Base-by-base conservation (phyloP, 2,797 vertebrate species). In the Pangasius krempfi region DNA sequence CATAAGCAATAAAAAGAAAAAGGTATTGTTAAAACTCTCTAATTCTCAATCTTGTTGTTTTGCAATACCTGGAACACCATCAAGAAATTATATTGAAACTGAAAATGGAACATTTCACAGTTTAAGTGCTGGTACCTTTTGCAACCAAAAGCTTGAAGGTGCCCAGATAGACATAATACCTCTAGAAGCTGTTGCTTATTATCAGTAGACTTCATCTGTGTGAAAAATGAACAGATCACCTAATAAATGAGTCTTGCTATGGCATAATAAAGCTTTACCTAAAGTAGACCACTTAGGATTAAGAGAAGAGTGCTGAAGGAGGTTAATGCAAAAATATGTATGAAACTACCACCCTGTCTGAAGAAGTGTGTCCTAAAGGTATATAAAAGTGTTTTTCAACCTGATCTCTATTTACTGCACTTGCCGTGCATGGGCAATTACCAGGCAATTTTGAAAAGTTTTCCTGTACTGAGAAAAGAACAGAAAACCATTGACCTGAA, bases 401-500 rank as follows among this genome's bases (percentile, higher is more conserved):
- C 27, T 54, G 6, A n/a, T 52, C 27, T 20, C 5, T 79, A 18
- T 79, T 79, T 33, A 30, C 27, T 20, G 76, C 76, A 54, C 4
- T 30, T 20, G 25, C 27, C 50, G 12, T 37, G 16, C 70, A 73
- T 25, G 37, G 37, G 40, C 14, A 30, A 18, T n/a, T 54, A 78
- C 16, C 44, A 78, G 50, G 16, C 27, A 52, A 52, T 54, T 52
- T 52, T 50, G 1, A 73, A 73, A 44, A 2, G 40, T 25, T 47
- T 52, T 13, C 73, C 73, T 52, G 25, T 25, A 76, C 25, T n/a
- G 73, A 52, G 25, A 76, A n/a, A 44, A 27, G 44, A n/a, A 76
- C 75, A 78, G 27, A 78, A 79, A 79, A 30, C n/a, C 50, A 79
- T 4, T 54, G 44, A 76, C 73, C 73, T n/a, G 44, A 52, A 76